Percentiles rank a stretch among this genome's conserved stretches.
Evolutionary conservation across 2,113 vertebrate genomes (phyloP).

Genomic region (Panthera tigris): DNA sequence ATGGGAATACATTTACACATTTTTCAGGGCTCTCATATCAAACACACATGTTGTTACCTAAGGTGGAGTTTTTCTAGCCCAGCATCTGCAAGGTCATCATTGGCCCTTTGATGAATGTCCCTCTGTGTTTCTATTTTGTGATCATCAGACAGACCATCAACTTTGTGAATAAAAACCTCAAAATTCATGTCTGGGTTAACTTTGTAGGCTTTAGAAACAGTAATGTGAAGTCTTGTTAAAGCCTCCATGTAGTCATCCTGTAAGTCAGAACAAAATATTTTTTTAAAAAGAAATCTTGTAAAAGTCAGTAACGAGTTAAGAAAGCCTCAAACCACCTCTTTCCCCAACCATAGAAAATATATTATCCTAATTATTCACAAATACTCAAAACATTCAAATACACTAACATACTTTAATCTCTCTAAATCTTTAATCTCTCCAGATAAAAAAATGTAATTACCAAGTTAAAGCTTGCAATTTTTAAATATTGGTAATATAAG

Average conservation of each 20-base stretch:
- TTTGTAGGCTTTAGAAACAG: conserved; percentile 97
- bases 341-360: conserved; percentile 65
- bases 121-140: conserved; percentile 99
- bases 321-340: conserved; percentile 65
- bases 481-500: conserved; percentile 21
- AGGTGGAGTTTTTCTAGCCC: conserved; percentile 98
- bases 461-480: conserved; percentile 37
- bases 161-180: conserved; percentile 99
- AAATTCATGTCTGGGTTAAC: conserved; percentile 99
- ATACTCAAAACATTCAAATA: conserved; percentile 52
- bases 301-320: conserved; percentile 58
- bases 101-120: conserved; percentile 99
- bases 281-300: conserved; percentile 60
- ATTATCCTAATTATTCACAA: conserved; percentile 44
- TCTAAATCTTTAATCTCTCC: conserved; percentile 39
- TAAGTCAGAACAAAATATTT: conserved; percentile 78
- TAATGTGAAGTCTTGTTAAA: conserved; percentile 96
- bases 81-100: conserved; percentile 97
- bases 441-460: conserved; percentile 42
- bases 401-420: neutral
- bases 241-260: conserved; percentile 99
- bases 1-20: conserved; percentile 59
- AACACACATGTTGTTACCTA: conserved; percentile 86
- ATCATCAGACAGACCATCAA: conserved; percentile 98
- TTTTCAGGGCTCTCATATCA: conserved; percentile 46